Evolutionary conservation across 2,888 invertebrate genomes (phyloP).

Genomic region (Tiliacea aurago): DNA sequence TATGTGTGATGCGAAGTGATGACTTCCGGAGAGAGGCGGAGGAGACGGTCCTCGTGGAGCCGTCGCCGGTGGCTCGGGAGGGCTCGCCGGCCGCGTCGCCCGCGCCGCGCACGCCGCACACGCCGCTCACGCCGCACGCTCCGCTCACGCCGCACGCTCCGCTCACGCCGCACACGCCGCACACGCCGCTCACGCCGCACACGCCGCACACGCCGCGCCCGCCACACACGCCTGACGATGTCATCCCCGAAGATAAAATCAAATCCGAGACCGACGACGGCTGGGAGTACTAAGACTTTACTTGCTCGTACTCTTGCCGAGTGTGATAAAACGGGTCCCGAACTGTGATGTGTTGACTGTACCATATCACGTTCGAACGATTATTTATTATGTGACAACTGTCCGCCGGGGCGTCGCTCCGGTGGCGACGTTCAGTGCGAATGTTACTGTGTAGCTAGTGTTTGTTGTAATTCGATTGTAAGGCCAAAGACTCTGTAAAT

Average conservation of each 20-base stretch:
- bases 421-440: slow-evolving; percentile 77
- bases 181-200: slow-evolving; percentile 71
- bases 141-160: slow-evolving; percentile 61
- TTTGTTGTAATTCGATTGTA: slow-evolving; percentile 81
- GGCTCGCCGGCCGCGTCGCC: slow-evolving; percentile 77
- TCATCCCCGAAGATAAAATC: slow-evolving; percentile 87
- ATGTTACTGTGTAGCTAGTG: slow-evolving; percentile 78
- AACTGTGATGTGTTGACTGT: slow-evolving; percentile 67
- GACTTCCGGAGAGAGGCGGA: slow-evolving; percentile 92
- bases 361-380: slow-evolving; percentile 68
- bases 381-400: slow-evolving; percentile 71
- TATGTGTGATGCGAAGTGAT: slow-evolving; percentile 97
- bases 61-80: slow-evolving; percentile 92
- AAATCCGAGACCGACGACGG: slow-evolving; percentile 91
- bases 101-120: slow-evolving; percentile 71
- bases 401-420: slow-evolving; percentile 52
- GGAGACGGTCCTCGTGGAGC: slow-evolving; percentile 94
- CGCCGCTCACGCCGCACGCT: slow-evolving; percentile 71
- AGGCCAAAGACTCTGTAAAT: slow-evolving; percentile 90
- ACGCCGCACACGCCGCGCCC: slow-evolving; percentile 59
- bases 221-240: slow-evolving; percentile 76
- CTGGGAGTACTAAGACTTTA: slow-evolving; percentile 90
- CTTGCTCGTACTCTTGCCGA: slow-evolving; percentile 57
- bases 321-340: slow-evolving; percentile 74
- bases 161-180: slow-evolving; percentile 71